phyloP scores from a whole-genome alignment of 2,888 invertebrate genomes.

The Caenorhabditis sp. region DNA sequence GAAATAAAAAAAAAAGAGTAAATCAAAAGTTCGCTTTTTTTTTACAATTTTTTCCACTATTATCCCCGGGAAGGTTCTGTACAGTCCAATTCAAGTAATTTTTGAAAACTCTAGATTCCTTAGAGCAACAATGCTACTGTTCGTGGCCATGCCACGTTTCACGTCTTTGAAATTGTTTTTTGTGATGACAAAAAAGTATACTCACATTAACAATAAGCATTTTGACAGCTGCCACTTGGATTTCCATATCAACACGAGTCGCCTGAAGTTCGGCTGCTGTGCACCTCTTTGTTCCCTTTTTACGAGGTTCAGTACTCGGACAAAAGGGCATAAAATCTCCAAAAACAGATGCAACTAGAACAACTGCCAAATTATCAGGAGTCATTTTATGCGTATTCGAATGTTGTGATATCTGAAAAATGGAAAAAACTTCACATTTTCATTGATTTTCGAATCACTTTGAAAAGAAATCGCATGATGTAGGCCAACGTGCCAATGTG shows the following conservation, averaged over 20 bases:
- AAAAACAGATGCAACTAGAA: slow-evolving; percentile 56
- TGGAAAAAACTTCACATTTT: background rate
- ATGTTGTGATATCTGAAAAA: slow-evolving; percentile 34
- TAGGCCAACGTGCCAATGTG: slow-evolving; percentile 51
- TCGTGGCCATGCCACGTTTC: no score
- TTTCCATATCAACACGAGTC: slow-evolving; percentile 28
- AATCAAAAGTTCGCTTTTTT: no score
- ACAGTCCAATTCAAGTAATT: no score
- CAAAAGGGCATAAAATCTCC: slow-evolving; percentile 31
- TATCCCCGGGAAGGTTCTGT: no score
- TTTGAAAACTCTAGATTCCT: no score
- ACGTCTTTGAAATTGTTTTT: no score
- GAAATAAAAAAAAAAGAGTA: no score
- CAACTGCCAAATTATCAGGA: slow-evolving; percentile 50
- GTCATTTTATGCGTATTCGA: slow-evolving; percentile 52
- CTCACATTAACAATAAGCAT: slow-evolving; percentile 28
- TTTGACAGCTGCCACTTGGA: slow-evolving; percentile 32
- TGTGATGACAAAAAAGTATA: no score
- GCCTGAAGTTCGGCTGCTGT: slow-evolving; percentile 10
- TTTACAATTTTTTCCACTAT: no score
- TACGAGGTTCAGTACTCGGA: slow-evolving; percentile 22
- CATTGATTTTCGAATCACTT: background rate
- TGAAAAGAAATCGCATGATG: slow-evolving; percentile 36
- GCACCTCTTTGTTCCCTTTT: slow-evolving; percentile 16
- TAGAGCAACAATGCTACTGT: no score